phyloP scores from a whole-genome alignment of 2,113 vertebrate species.

The Mormoops blainvillei region DNA sequence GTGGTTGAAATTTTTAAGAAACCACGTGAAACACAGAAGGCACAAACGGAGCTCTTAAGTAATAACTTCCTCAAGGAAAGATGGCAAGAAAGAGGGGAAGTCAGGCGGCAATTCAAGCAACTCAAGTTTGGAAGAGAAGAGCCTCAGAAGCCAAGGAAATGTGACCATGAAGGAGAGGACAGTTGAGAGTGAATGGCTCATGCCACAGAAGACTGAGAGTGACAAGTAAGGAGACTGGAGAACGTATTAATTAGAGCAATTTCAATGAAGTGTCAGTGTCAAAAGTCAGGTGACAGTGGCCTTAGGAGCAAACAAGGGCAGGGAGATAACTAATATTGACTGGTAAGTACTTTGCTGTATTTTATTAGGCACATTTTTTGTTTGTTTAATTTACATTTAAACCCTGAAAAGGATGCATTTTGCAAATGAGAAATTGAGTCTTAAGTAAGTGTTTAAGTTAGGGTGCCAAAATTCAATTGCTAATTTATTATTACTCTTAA shows the following conservation, averaged over 20 bases:
- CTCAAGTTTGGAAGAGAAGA: not conserved
- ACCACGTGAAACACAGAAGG: not conserved
- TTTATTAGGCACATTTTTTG: not conserved
- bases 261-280: not conserved
- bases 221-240: not conserved
- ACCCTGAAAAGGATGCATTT: not conserved
- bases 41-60: not conserved
- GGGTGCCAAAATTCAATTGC: not conserved
- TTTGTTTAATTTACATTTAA: constrained; percentile 6
- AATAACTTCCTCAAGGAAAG: not conserved
- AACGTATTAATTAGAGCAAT: not conserved
- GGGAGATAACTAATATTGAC: not conserved
- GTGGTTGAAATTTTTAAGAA: not conserved
- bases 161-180: not conserved
- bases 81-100: not conserved
- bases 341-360: not conserved
- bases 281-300: not conserved
- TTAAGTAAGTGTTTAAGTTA: not conserved
- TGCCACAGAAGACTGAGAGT: not conserved
- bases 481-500: not conserved
- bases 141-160: not conserved
- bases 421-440: not conserved
- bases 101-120: not conserved
- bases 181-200: not conserved
- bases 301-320: not conserved